Conservation (phyloP, 2,888 invertebrate genomes). For the Adela reaumurella region DNA sequence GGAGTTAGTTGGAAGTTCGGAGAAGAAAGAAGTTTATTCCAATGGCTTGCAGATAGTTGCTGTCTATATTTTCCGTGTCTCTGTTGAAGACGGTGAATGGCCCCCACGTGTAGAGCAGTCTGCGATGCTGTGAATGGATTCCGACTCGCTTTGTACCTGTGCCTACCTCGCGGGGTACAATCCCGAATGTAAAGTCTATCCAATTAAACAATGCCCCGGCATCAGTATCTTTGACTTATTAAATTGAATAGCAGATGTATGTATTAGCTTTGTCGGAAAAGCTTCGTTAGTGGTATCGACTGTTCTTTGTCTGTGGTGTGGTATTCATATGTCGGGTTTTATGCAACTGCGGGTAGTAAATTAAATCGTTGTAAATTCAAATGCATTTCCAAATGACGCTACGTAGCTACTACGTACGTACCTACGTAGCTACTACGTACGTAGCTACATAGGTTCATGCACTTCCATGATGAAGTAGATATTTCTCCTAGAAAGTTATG, state of each 20-base stretch:
- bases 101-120: not conserved
- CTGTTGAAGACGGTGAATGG: not conserved
- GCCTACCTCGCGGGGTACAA: not conserved
- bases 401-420: too few species aligned
- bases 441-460: too few species aligned
- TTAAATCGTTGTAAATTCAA: too few species aligned
- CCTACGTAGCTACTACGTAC: too few species aligned
- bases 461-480: too few species aligned
- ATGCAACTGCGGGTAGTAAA: too few species aligned
- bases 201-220: conserved; percentile 9
- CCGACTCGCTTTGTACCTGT: not conserved
- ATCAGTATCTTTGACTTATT: conserved; percentile 7
- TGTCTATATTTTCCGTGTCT: not conserved
- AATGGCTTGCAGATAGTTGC: too few species aligned
- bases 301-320: not conserved
- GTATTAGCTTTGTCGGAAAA: not conserved
- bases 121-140: not conserved
- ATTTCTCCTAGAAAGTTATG: too few species aligned
- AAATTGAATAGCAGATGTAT: not conserved
- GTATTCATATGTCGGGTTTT: too few species aligned
- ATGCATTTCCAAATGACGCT: too few species aligned
- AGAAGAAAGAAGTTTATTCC: too few species aligned
- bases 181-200: conserved; percentile 7
- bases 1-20: too few species aligned
- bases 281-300: not conserved